Conservation (phyloP, 2,888 invertebrate species). For the Myathropa florea region DNA sequence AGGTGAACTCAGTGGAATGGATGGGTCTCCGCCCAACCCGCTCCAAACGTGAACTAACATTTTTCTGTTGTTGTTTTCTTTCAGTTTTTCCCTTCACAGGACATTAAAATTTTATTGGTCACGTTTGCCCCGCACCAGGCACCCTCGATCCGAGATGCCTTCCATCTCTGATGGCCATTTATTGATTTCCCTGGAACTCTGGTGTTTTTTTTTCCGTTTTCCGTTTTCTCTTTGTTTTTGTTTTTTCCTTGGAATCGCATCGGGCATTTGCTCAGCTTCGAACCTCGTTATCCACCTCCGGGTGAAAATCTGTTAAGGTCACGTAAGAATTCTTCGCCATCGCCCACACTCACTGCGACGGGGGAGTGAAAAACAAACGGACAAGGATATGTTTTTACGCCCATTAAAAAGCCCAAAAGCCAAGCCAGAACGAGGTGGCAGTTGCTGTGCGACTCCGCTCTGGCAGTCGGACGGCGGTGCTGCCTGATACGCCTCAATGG, state of each 20-base stretch:
- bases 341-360: neutral
- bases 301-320: constrained; percentile 47
- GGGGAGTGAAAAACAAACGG: constrained; percentile 29
- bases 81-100: constrained; percentile 26
- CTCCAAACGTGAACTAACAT: constrained; percentile 3
- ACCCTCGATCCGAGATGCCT: constrained; percentile 6
- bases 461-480: too few species aligned
- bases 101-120: constrained; percentile 66
- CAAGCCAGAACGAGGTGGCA: neutral
- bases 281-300: constrained; percentile 44
- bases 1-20: constrained; percentile 30
- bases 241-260: constrained; percentile 28
- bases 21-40: neutral
- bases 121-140: constrained; percentile 20
- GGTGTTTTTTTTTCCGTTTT: neutral
- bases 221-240: constrained; percentile 1
- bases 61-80: constrained; percentile 15
- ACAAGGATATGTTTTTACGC: constrained; percentile 46
- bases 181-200: constrained; percentile 49
- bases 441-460: constrained; percentile 7
- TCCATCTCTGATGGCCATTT: constrained; percentile 59
- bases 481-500: neutral
- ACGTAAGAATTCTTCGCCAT: constrained; percentile 30
- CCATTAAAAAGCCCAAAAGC: constrained; percentile 49
- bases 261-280: constrained; percentile 19